Conservation (phyloP, 2,797 vertebrate genomes). For the Microctenopoma steveboyesi region DNA sequence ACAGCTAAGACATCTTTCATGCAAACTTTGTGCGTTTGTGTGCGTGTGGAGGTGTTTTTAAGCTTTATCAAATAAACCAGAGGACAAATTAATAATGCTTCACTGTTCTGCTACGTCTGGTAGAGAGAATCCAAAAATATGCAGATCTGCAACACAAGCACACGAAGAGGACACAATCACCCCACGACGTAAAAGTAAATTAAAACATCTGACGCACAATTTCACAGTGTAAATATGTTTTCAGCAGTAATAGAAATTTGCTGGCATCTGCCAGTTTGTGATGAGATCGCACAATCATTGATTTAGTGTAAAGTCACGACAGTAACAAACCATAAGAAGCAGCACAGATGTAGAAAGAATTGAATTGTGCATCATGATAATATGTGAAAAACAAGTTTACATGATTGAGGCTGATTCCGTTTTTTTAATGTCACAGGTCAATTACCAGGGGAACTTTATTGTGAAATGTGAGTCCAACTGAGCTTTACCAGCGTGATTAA, state of each 20-base stretch:
- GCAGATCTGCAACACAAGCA: background rate
- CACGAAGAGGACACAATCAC: slow-evolving; percentile 21
- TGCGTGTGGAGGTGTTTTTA: background rate
- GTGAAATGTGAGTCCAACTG: background rate
- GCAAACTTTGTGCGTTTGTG: background rate
- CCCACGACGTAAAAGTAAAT: slow-evolving; percentile 21
- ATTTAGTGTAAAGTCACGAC: background rate
- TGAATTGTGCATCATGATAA: background rate
- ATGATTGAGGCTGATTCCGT: background rate
- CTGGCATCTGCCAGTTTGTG: slow-evolving; percentile 17
- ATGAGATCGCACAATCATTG: slow-evolving; percentile 12
- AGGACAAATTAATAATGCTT: background rate
- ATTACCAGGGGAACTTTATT: background rate
- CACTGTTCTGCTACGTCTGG: background rate
- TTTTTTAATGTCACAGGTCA: background rate
- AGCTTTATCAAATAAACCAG: background rate
- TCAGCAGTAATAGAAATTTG: slow-evolving; percentile 14
- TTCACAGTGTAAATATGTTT: slow-evolving; percentile 29
- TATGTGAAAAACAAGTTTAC: background rate
- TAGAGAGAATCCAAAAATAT: slow-evolving; percentile 1
- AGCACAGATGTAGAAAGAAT: background rate
- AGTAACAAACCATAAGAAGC: background rate
- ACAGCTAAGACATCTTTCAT: background rate
- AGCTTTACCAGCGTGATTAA: background rate
- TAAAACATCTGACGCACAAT: slow-evolving; percentile 24